Evolutionary conservation across 2,797 vertebrate species (phyloP), one percentile per base, ranked within the genome.

Genomic region (Limnodromus scolopaceus): DNA sequence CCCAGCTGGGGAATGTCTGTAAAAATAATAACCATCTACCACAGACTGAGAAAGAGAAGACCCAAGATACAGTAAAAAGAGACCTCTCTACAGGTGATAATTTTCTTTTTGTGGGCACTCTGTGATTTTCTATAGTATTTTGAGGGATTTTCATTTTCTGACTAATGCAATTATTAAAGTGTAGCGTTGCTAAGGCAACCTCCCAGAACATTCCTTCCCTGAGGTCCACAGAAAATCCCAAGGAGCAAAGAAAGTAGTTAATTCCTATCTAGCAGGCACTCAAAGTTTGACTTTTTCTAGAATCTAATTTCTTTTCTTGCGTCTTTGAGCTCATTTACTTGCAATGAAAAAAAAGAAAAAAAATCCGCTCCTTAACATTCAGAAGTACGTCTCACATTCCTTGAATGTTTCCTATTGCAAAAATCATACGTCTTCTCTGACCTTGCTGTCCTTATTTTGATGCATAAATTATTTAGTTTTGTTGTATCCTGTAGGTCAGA

Each of bases 381-480:
- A 96, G 89, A 83, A 96, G 54, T 76, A 78, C 63, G 70, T 95
- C 89, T 97, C 48, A 78, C 70, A 86, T 87, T 60, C 61, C 89
- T 64, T 97, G 87, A 95, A 97, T 94, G 87, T 89, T 97, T 87
- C 64, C 70, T 82, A 27, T 83, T 97, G 80, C 92, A 96, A 97
- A 94, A 97, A 96, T 95, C 81, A 92, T 87, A 85, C 58, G 87
- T 94, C 83, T 93, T 45, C 86, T 98, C 91, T 96, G 94, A 97
- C 91, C 86, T 98, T 96, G 87, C 96, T 97, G 72, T 96, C 94
- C 96, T 97, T 97, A 87, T 96, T 98, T 97, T 97, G 81, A 96
- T 97, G 96, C 68, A 95, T 96, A 96, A 98, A 96, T 96, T 97
- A 97, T 97, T 97, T 93, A 96, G 55, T 79, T 96, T 93, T 71